Conservation (phyloP, 2,113 vertebrate genomes). For the Prolemur simus region DNA sequence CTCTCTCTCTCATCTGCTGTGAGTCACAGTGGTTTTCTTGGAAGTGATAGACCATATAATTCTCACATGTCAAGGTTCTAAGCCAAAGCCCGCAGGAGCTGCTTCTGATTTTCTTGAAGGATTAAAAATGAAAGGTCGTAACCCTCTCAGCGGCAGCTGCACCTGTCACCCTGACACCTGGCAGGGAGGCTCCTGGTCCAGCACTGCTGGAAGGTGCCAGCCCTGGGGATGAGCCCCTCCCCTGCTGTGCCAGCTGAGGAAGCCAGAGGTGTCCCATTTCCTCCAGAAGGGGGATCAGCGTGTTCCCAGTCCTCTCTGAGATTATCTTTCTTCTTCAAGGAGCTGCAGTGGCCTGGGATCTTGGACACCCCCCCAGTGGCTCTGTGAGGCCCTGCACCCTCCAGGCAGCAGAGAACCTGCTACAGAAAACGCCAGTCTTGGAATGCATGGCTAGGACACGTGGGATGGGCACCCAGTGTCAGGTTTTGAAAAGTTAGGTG, state of each 20-base stretch:
- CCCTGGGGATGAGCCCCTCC: neutral
- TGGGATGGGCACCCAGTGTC: fast-evolving
- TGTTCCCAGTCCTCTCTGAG: neutral
- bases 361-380: neutral
- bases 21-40: neutral
- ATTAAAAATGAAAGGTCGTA: neutral
- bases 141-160: fast-evolving
- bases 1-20: too few species aligned
- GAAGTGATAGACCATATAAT: conserved; percentile 63
- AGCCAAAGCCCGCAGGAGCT: neutral
- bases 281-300: neutral
- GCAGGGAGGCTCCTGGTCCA: neutral
- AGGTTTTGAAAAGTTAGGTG: neutral
- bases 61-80: conserved; percentile 65
- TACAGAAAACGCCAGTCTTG: neutral
- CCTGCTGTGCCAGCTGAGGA: fast-evolving
- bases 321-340: neutral
- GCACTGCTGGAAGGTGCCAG: fast-evolving
- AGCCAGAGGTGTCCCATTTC: fast-evolving
- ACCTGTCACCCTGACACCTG: fast-evolving
- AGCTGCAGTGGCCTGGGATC: neutral
- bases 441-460: neutral
- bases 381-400: fast-evolving
- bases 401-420: neutral
- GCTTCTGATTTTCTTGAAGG: neutral